Base-by-base conservation (phyloP, 2,113 vertebrate genomes). In the Sylvietta virens region DNA sequence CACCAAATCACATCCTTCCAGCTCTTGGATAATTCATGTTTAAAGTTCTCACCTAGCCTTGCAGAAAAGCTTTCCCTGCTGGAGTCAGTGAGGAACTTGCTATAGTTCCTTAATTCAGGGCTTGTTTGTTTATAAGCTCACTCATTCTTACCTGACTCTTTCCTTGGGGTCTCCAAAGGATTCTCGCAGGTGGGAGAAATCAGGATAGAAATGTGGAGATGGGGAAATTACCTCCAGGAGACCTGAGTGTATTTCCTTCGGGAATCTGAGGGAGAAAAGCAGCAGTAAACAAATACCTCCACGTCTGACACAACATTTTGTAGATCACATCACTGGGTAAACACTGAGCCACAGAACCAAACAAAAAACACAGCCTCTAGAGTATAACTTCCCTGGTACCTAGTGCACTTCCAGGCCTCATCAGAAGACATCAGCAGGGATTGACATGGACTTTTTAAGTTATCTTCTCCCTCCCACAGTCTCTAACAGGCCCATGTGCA, bases 151-250 rank as follows among this genome's bases (percentile, higher is more conserved):
- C 99, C 98, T 98, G 97, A 99, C 99, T 97, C 99, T 98, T 95
- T 99, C 99, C 92, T 99, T 99, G 35, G 99, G 99, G 96, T 99
- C 99, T 22, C 99, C 99, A 53, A 99, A 99, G 48, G 99, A 99
- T 97, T 99, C 99, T 50, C 98, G 95, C 54, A 99, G 98, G 56
- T 97, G 98, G 40, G 99, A 99, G 95, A 99, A 99, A 97, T 99
- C 99, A 35, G 99, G 99, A 87, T 99, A 99, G 97, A 99, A 99
- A 97, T 99, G 98, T 9, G 98, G 97, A 44, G 99, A 99, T 1
- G 99, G 99, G 66, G 99, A 99, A 96, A 99, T 98, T 94, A 99
- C 98, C 95, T 99, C 99, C 96, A 99, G 96, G 81, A 99, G 98
- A 66, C 99, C 99, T 3, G 99, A 98, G 95, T 98, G 98, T 91